Percentiles rank a stretch among this genome's conserved stretches.
Conservation (phyloP, 2,888 invertebrate species). For the Argynnis bischoffii region DNA sequence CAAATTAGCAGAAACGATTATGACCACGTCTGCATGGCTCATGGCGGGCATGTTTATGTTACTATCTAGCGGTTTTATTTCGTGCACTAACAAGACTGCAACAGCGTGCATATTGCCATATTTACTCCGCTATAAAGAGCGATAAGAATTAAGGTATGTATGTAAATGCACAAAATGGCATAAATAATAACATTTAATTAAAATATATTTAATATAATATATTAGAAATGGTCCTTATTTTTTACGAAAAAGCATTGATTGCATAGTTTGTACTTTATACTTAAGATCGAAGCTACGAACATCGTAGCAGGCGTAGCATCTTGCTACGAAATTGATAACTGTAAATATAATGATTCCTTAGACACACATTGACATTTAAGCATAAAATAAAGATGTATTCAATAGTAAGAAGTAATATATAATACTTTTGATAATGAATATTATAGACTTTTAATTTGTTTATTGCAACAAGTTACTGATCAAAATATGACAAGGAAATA, state of each 20-base stretch:
- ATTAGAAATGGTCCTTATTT: neutral
- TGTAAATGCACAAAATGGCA: neutral
- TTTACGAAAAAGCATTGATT: neutral
- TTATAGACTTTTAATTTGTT: too few relatives aligned
- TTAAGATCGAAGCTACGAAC: conserved; percentile 54
- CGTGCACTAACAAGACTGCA: conserved; percentile 23
- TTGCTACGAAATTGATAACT: conserved; percentile 57
- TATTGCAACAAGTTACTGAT: too few relatives aligned
- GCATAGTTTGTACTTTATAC: neutral
- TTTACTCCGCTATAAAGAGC: conserved; percentile 12
- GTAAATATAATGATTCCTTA: conserved; percentile 6
- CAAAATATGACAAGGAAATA: neutral
- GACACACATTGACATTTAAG: neutral
- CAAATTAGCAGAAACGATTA: conserved; percentile 71
- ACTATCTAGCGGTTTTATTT: conserved; percentile 33
- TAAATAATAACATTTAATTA: too few relatives aligned
- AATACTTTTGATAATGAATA: neutral
- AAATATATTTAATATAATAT: neutral
- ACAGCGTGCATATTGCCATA: conserved; percentile 22
- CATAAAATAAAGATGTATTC: neutral
- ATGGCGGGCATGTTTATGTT: conserved; percentile 39
- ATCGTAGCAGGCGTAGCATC: conserved; percentile 64
- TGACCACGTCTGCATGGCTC: conserved; percentile 40
- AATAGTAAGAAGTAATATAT: neutral
- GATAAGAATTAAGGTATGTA: conserved; percentile 1